Base-by-base conservation (phyloP, 2,113 vertebrate species). In the Sebastes schlegelii region DNA sequence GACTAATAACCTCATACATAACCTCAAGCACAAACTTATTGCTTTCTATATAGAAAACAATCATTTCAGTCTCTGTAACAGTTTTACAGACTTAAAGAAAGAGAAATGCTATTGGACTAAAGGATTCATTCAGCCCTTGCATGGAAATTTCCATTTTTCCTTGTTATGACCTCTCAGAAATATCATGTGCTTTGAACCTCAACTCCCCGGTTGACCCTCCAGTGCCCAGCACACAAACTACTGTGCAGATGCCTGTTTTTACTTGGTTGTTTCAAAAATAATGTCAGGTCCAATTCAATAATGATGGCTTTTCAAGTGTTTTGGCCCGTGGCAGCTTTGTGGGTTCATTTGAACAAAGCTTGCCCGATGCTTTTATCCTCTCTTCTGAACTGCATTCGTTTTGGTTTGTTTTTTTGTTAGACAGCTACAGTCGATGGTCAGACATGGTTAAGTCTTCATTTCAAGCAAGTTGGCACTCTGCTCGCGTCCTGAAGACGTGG, bases 401-500 rank as follows among this genome's bases (percentile, higher is more conserved):
- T 40, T 16, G 1, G 34, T 34, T 34, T 34, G 34, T 34, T 45
- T 46, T 40, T 12, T 42, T 42, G 16, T 70, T 8, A 8, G 67
- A 52, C 51, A n/a, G 54, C 64, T 45, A 62, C 60, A 74, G 74
- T 66, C 14, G 21, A 74, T 67, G 61, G 62, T 74, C 70, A 58
- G 62, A 70, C 58, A 23, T 26, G 34, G 73, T 68, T 79, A 48
- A 48, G 49, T 71, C 54, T 52, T 51, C 63, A 64, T 65, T 79
- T 82, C 40, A 46, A 54, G 72, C 55, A 26, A 62, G 54, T 16
- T 82, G 86, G 63, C 64, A 23, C 34, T 57, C 49, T 10, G 64
- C 68, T 65, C 4, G 8, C 71, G 74, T 79, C 80, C 74, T 6
- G 84, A 65, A 83, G 63, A 90, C 73, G 46, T 23, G 13, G 78